Evolutionary conservation across 2,113 vertebrate species (phyloP), one percentile per base, ranked within the genome.

Genomic region (Nibea albiflora): DNA sequence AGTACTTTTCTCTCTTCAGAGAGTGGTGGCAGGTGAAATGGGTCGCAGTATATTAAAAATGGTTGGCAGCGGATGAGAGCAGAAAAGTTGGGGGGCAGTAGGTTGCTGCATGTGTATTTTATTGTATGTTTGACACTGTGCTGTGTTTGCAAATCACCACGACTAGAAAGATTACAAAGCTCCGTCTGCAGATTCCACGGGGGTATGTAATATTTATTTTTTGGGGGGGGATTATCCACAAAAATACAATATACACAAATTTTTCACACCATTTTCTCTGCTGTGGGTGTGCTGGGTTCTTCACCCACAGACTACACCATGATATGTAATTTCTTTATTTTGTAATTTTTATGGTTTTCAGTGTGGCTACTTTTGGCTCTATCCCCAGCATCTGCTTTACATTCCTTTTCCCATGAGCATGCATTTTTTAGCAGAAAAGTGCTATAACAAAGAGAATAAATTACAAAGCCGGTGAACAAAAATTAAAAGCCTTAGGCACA

Each of bases 361-460:
- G n/a, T 67, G 62, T 46, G 63, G 73, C 62, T 74, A 26, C 35
- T 50, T 62, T 81, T 78, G 83, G 70, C 78, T 39, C 5, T 12
- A 78, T 56, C 46, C 50, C 52, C 47, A 53, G 39, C 75, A 77
- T 86, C 86, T 89, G 75, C 56, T 78, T 53, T 73, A 67, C 56
- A 79, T 79, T 76, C 46, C 3, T 64, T 76, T 68, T 83, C 61
- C 72, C 54, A 56, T 50, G 50, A 72, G 54, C 11, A 15, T 31
- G 44, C n/a, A 56, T 70, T 74, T 63, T 73, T 72, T 73, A 72
- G 7, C 35, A n/a, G n/a, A 0, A 63, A 83, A 83, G 49, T 4
- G 26, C 15, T 62, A n/a, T 44, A 68, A 87, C 70, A 78, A 87
- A 65, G 53, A 70, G 20, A 72, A 84, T 56, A 44, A 84, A 86